A percentile compares a stretch with the other conserved stretches of the same genome.
Conservation (phyloP, 2,888 invertebrate genomes). For the Pelosia muscerda region DNA sequence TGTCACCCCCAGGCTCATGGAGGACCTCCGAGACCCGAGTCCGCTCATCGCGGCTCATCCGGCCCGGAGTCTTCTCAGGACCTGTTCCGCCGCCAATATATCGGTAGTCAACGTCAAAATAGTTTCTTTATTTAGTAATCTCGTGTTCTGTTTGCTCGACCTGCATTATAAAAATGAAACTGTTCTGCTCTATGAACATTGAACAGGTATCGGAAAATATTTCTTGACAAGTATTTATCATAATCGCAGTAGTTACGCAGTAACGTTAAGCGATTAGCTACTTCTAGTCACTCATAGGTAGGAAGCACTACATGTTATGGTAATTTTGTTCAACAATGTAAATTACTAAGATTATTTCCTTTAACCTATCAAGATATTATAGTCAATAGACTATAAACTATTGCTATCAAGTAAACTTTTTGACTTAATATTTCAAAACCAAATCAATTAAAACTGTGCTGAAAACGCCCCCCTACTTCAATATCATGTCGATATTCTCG, state of each 20-base stretch:
- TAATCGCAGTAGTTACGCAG: background rate
- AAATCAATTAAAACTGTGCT: slow-evolving; percentile 24
- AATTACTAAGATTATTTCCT: slow-evolving; percentile 27
- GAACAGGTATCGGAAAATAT: background rate
- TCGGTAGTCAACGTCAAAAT: too few species aligned
- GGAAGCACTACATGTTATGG: background rate
- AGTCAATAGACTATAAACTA: slow-evolving; percentile 11
- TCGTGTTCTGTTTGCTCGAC: too few species aligned
- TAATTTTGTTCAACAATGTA: background rate
- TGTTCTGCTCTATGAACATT: background rate
- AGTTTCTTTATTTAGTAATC: too few species aligned
- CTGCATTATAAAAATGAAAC: background rate
- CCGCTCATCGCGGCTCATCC: too few species aligned
- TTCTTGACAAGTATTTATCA: background rate
- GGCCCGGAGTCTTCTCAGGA: too few species aligned
- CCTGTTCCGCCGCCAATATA: too few species aligned
- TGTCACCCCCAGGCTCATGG: too few species aligned
- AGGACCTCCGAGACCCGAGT: too few species aligned
- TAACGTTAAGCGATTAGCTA: background rate
- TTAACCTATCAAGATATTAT: slow-evolving; percentile 32
- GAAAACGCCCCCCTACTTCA: background rate
- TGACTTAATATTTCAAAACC: too few species aligned
- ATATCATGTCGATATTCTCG: background rate
- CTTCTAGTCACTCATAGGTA: background rate
- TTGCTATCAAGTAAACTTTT: slow-evolving; percentile 10